Percentiles rank a stretch among this genome's conserved stretches.
Evolutionary conservation across 2,797 vertebrate genomes (phyloP).

Genomic region (Coregonus sp.): DNA sequence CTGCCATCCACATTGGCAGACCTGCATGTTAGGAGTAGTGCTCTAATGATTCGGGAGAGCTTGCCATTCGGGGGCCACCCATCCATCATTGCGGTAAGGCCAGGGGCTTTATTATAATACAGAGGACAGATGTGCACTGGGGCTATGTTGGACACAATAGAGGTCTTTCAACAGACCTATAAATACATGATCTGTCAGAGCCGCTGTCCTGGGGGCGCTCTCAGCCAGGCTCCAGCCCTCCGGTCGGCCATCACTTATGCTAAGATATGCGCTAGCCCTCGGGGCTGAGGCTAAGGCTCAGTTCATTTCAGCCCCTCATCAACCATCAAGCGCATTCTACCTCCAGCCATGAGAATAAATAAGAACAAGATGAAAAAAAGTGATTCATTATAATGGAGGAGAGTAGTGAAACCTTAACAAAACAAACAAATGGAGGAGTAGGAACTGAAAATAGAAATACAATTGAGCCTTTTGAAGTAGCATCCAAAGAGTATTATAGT

Average conservation of each 20-base stretch:
- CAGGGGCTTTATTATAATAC: conserved; percentile 81
- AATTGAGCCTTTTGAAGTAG: conserved; percentile 55
- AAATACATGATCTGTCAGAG: conserved; percentile 84
- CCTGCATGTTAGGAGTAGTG: conserved; percentile 70
- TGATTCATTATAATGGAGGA: conserved; percentile 78
- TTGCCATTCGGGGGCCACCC: conserved; percentile 76
- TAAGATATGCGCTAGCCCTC: conserved; percentile 78
- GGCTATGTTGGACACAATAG: conserved; percentile 84
- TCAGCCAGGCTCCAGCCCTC: conserved; percentile 73
- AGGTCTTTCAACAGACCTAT: conserved; percentile 84
- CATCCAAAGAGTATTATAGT: conserved; percentile 24
- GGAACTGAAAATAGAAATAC: conserved; percentile 60
- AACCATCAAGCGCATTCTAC: conserved; percentile 73
- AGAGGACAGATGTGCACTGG: conserved; percentile 81
- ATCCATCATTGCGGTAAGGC: conserved; percentile 78
- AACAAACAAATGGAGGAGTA: conserved; percentile 70
- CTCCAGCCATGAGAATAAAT: conserved; percentile 76
- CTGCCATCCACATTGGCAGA: conserved; percentile 61
- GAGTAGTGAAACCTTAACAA: conserved; percentile 71
- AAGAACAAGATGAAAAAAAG: conserved; percentile 71
- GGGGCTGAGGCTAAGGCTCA: conserved; percentile 77
- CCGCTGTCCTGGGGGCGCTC: conserved; percentile 74
- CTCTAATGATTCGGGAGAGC: conserved; percentile 77
- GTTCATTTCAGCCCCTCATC: conserved; percentile 82
- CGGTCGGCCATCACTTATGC: conserved; percentile 81